These are phyloP conservation scores for Baryphthengus martii DNA, from an alignment of 2,113 vertebrate species.

Conservation along the genomic window DNA sequence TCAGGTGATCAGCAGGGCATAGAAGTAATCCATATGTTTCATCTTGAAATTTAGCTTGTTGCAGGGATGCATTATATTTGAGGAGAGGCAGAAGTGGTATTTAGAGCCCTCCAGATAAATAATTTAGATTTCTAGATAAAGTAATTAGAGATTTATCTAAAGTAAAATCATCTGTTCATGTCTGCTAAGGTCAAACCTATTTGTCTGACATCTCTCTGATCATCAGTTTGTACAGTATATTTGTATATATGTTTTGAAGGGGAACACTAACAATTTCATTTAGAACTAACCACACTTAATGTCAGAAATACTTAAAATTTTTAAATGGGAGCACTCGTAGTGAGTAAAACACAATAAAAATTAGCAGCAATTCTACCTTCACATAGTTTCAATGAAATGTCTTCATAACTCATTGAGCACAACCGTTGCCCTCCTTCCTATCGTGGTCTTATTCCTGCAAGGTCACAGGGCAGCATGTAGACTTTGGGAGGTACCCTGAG, in stretches of 20 bases:
- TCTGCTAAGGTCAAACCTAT: not conserved
- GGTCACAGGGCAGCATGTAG: not conserved
- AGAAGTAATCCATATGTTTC: not conserved
- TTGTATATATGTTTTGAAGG: not conserved
- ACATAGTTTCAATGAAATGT: not conserved
- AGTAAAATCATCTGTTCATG: not conserved
- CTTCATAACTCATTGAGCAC: not conserved
- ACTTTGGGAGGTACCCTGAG: not conserved
- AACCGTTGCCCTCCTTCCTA: not conserved
- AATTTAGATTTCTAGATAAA: not conserved
- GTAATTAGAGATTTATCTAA: not conserved
- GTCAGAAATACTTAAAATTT: not conserved
- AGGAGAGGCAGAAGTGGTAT: not conserved
- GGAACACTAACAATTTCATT: not conserved
- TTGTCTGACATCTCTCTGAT: not conserved
- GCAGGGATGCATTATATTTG: not conserved
- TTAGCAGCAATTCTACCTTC: not conserved
- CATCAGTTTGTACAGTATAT: not conserved
- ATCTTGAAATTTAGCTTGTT: not conserved
- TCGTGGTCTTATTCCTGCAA: not conserved
- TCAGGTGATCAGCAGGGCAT: not conserved
- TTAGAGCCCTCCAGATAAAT: not conserved
- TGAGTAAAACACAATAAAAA: not conserved
- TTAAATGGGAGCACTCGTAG: not conserved
- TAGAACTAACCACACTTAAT: not conserved